Conservation (phyloP, 2,113 vertebrate genomes). For the Epinephelus moara region DNA sequence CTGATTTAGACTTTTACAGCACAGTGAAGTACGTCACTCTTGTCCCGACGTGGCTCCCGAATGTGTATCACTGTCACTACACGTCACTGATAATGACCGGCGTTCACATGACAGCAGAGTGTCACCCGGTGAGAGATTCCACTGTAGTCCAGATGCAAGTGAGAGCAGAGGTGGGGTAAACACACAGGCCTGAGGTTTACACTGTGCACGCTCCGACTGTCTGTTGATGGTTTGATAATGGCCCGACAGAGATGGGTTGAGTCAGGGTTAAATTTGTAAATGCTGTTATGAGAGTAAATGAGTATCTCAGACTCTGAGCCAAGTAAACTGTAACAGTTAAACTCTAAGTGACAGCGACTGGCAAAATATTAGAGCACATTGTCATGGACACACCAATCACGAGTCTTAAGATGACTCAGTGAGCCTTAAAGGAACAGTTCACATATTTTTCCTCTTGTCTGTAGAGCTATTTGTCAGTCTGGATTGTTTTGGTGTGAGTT, state of each 20-base stretch:
- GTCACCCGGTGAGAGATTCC: conserved; percentile 41
- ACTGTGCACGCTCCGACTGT: conserved; percentile 12
- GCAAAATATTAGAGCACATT: background rate
- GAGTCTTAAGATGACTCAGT: background rate
- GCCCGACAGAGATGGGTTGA: background rate
- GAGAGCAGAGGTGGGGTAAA: conserved; percentile 43
- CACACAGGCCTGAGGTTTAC: background rate
- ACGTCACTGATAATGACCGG: conserved; percentile 5
- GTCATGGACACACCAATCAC: background rate
- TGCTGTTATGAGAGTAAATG: background rate
- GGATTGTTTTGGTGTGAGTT: no score
- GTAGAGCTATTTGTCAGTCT: no score
- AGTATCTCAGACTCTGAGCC: background rate
- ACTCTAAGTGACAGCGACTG: background rate
- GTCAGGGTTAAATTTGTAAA: conserved; percentile 42
- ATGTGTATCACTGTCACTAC: background rate
- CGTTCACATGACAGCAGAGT: conserved; percentile 5
- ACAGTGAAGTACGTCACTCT: background rate
- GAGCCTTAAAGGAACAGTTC: no score
- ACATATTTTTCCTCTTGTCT: no score
- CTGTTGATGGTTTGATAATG: conserved; percentile 11
- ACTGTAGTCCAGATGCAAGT: conserved; percentile 45
- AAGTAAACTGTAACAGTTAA: conserved; percentile 42
- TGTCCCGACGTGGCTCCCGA: conserved; percentile 21
- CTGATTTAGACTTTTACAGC: background rate